phyloP scores from a whole-genome alignment of 1,140 invertebrate genomes.

The Araneus ventricosus region DNA sequence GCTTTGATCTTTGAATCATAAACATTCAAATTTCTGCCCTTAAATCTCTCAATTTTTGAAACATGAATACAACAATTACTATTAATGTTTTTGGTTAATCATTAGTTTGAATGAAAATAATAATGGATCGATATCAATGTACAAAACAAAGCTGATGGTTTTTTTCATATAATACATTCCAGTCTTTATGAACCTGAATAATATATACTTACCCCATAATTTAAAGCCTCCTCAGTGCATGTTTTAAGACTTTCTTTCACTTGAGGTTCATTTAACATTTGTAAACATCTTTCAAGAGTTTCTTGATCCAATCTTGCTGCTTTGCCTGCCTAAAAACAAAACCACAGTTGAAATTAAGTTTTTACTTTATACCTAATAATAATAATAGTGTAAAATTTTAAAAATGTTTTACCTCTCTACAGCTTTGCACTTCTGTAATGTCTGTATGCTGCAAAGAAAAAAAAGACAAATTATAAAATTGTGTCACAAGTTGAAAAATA shows the following conservation, averaged over 20 bases:
- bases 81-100: too few relatives aligned
- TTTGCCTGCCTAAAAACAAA: constrained; percentile 76
- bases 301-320: constrained; percentile 77
- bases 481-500: neutral
- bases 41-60: too few relatives aligned
- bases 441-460: constrained; percentile 77
- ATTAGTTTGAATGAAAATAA: too few relatives aligned
- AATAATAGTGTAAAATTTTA: neutral
- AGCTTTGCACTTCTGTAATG: constrained; percentile 77
- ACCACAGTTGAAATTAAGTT: neutral
- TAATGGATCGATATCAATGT: too few relatives aligned
- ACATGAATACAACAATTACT: too few relatives aligned
- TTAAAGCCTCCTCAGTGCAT: constrained; percentile 78
- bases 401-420: constrained; percentile 75
- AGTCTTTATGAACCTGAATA: too few relatives aligned
- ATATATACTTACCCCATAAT: constrained; percentile 70
- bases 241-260: constrained; percentile 79
- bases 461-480: neutral
- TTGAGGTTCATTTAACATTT: constrained; percentile 30
- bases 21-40: too few relatives aligned
- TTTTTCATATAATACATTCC: too few relatives aligned
- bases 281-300: constrained; percentile 66
- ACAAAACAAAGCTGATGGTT: too few relatives aligned
- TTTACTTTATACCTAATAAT: too few relatives aligned
- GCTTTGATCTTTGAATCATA: too few relatives aligned